These are phyloP conservation scores for Mobula hypostoma DNA, from an alignment of 2,113 vertebrate species.

Conservation along the genomic window DNA sequence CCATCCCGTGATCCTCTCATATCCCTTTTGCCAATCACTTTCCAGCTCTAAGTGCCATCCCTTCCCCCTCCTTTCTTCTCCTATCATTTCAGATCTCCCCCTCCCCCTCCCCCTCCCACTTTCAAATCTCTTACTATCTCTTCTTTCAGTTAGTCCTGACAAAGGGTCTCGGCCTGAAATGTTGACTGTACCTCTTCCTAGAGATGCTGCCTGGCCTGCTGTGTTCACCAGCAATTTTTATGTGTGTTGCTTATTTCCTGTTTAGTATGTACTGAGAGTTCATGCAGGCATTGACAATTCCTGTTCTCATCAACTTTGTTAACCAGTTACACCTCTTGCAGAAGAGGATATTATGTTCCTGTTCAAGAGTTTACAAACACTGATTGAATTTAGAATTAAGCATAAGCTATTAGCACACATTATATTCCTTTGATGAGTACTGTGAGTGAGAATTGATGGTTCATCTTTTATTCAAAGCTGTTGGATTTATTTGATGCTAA, in stretches of 20 bases:
- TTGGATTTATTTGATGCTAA: background rate
- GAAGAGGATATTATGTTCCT: background rate
- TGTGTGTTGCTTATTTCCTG: background rate
- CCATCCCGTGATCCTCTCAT: too few relatives aligned
- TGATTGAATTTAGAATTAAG: background rate
- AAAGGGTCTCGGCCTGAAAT: too few relatives aligned
- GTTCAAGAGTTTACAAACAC: background rate
- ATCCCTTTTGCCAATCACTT: too few relatives aligned
- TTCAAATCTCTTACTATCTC: too few relatives aligned
- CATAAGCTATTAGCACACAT: background rate
- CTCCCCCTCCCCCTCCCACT: too few relatives aligned
- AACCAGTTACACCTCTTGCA: background rate
- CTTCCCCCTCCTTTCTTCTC: too few relatives aligned
- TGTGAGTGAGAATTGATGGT: background rate
- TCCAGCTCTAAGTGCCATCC: too few relatives aligned
- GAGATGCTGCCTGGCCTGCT: too few relatives aligned
- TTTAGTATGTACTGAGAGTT: background rate
- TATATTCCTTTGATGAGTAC: background rate
- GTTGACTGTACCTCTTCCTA: too few relatives aligned
- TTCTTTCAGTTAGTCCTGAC: too few relatives aligned
- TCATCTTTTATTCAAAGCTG: constrained; percentile 16
- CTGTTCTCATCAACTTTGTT: background rate
- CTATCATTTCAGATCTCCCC: too few relatives aligned
- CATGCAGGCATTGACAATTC: background rate
- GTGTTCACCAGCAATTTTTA: too few relatives aligned